Evolutionary conservation across 2,797 vertebrate genomes (phyloP), one percentile per base, ranked within the genome.

Genomic region (Acipenser transmontanus): DNA sequence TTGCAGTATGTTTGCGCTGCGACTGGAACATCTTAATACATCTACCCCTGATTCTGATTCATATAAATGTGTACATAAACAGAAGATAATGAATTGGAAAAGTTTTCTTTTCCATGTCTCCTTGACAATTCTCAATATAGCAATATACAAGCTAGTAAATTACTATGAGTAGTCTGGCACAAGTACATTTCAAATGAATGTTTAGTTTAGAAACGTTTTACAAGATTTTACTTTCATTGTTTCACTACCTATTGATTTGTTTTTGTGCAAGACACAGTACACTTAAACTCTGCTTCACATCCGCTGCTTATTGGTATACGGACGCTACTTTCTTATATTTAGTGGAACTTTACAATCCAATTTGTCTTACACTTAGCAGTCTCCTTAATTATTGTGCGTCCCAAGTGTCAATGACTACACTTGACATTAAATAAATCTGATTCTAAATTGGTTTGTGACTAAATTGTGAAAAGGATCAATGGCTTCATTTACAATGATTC

Each of bases 381-480:
- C 51, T 72, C 71, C 65, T 82, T 85, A 84, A 85, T 88, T 83
- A 76, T 78, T 74, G 75, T 74, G 74, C 70, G 74, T 74, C 74
- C 79, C 71, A 73, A 76, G 63, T 68, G 70, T 71, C 64, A 80
- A 70, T 71, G 65, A 69, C 68, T 71, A 61, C 73, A 83, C 71
- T 80, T 83, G 78, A 85, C 78, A 76, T 77, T 74, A 76, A 77
- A 82, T 87, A 85, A 81, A 88, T 85, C 80, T 81, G 74, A 67
- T 77, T 71, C 69, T 81, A 84, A 86, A 86, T 82, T 85, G 75
- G 73, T 78, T 80, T 80, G 70, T 74, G 73, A 76, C 76, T 8
- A 20, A 83, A 79, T 80, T 81, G 82, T 81, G 77, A 78, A 81
- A 82, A 73, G 73, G 76, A 89, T 87, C 84, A 81, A 88, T 88